Evolutionary conservation across 2,888 invertebrate species (phyloP), one percentile per base, ranked within the genome.

Genomic region (Nephrotoma appendiculata): DNA sequence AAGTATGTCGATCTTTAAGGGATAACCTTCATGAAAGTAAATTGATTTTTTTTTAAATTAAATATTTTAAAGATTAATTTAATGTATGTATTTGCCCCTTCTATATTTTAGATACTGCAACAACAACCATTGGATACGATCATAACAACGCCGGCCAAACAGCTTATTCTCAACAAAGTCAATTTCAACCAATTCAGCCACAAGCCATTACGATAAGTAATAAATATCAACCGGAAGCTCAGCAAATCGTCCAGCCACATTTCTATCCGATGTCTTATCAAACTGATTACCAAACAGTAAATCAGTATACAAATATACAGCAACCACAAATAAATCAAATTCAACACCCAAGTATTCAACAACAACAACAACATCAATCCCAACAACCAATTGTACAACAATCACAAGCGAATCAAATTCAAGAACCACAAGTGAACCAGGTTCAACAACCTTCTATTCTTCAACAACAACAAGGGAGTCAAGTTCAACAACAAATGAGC

Each of bases 401-500:
- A 48, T 48, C 11, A 11, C 88, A 19, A 87, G 86, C 9, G 88
- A 87, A 43, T 88, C 88, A 7, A 86, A 87, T 86, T 86, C 86
- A 41, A 41, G 6, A 6, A 42, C 84, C 41, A n/a, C 84, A 84
- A 84, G n/a, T 12, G 11, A 48, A 11, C 5, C 11, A 1, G n/a
- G 48, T 48, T 48, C 48, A 48, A 48, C 48, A 11, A 12, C n/a
- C 48, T 19, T 19, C 19, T 11, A 12, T 2, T 12, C 2, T 48
- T 48, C 48, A 48, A 48, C 48, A 48, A 48, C 48, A 11, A 12
- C 48, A 48, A 48, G 48, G 48, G n/a, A 48, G n/a, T 48, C 48
- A 48, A 3, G 1, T 48, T 48, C 48, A 48, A 48, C 48, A 11
- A 31, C 31, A 84, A 15, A 52, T 9, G 31, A 31, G 1, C 71